Evolutionary conservation across 2,888 invertebrate species (phyloP), one percentile per base, ranked within the genome.

Genomic region (Gnatocerus cornutus): DNA sequence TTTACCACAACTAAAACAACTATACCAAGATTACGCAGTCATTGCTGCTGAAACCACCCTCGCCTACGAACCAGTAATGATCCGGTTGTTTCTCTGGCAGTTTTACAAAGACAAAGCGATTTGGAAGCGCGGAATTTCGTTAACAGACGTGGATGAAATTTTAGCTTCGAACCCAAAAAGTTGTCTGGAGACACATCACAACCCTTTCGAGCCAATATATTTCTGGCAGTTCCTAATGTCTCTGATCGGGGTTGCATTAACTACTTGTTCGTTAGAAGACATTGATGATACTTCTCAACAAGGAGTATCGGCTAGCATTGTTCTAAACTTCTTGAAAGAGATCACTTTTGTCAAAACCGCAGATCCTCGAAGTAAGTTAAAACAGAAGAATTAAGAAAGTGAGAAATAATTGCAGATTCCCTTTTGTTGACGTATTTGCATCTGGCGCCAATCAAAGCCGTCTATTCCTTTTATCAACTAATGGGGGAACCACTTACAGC

Each of bases 181-280:
- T 84, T 81, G 87, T 1, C 79, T 88, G 0, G 84, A 83, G 64
- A 80, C 81, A 2, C 79, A 85, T 0, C 88, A 89, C 74, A 77
- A 87, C 76, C 90, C 90, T 0, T 90, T 90, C 76, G 89, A 89
- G 75, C 86, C 85, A 74, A 86, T 90, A 75, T 88, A 88, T 79
- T 88, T 88, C 76, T 90, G 89, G 88, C 90, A 90, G 79, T 90
- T 89, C 80, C 65, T 89, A 33, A 88, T 89, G 69, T 86, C 87
- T 33, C 74, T 90, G 8, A 83, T 90, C 68, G 85, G 87, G 39
- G 66, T 72, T 9, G 69, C 75, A 7, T 74, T 74, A 4, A 83
- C 88, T 21, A 86, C 88, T 1, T 86, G 84, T 13, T 88, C 88
- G 74, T 82, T 85, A 0, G 63, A 69, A 3, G 65, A 72, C 1